Evolutionary conservation across 2,888 invertebrate species (phyloP), one percentile per base, ranked within the genome.

Genomic region (Caradrina clavipalpis): DNA sequence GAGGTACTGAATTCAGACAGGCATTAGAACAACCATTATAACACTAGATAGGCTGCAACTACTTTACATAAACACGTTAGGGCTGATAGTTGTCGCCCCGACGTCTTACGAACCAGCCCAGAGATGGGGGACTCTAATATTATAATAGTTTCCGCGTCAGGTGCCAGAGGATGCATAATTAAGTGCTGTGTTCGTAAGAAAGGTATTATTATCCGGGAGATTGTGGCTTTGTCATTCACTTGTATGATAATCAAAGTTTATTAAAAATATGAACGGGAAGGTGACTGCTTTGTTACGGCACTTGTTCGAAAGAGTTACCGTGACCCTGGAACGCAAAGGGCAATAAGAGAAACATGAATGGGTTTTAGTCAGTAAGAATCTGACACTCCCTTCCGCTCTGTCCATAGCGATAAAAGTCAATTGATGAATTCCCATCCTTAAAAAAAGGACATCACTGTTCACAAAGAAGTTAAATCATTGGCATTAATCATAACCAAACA

Each of bases 51-150:
- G 78, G 75, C 70, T 69, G 51, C 60, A 71, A 76, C 80, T 78
- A 69, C 84, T 90, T 90, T 89, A 83, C 90, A 90, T 90, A 90
- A 90, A 87, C 87, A 84, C 84, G 87, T 89, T 89, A 87, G 78
- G 69, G 76, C 70, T 63, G 82, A 69, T 80, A 87, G 81, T 84
- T 81, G 80, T 80, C 84, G 80, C 84, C 84, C 70, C 82, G 45
- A 50, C 74, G 75, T 85, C 88, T 83, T 75, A 80, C 71, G 56
- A 31, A 78, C 74, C 74, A 58, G 69, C 76, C 60, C n/a, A n/a
- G 77, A 70, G 73, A 53, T 63, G 73, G 76, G 75, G 68, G 66
- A 73, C 73, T 69, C 81, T 88, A 88, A 85, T 85, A 88, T 87
- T 87, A 86, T 88, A 89, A 88, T 86, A 87, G 88, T 88, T 89